Evolutionary conservation across 2,888 invertebrate species (phyloP), one percentile per base, ranked within the genome.

Genomic region (Rhamnusium bicolor): DNA sequence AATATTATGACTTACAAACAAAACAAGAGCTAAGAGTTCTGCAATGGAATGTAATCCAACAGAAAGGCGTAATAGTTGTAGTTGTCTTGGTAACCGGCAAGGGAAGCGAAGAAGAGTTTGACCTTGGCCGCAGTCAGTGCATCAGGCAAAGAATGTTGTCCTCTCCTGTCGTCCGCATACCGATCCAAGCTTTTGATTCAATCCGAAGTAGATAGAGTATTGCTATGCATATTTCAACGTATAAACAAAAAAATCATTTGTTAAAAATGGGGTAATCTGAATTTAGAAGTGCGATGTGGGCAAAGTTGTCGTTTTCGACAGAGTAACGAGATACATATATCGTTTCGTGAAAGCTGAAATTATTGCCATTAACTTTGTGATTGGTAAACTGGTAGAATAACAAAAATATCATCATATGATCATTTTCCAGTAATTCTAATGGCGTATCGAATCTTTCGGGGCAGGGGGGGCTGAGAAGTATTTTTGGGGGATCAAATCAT

Each of bases 41-140:
- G 40, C 40, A 40, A 2, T n/a, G 65, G 65, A 66, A 66, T 66
- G 65, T 54, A 19, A 66, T 19, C 24, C 27, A 24, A 54, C 32
- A 32, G 40, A 66, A 54, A 53, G 21, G 19, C 54, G 54, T 66
- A 66, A 66, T 53, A 66, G 54, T 32, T 53, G 65, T 32, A 49
- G 24, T 62, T 47, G 62, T 47, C 49, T 62, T 47, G 47, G 65
- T 60, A 60, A 60, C 63, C 29, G 51, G 29, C 49, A 49, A 49
- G 53, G 14, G 53, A 66, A 72, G 40, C 56, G 46, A 62, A 69
- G 46, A 47, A 63, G 60, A 67, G 53, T 63, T 68, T 74, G 74
- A 74, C 74, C 74, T 74, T 74, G 70, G 71, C 71, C 71, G 74
- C 53, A 54, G 73, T 51, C 56, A 69, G 60, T 65, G 73, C 69